Evolutionary conservation across 2,113 vertebrate genomes (phyloP).

Genomic region (Madoqua kirkii): DNA sequence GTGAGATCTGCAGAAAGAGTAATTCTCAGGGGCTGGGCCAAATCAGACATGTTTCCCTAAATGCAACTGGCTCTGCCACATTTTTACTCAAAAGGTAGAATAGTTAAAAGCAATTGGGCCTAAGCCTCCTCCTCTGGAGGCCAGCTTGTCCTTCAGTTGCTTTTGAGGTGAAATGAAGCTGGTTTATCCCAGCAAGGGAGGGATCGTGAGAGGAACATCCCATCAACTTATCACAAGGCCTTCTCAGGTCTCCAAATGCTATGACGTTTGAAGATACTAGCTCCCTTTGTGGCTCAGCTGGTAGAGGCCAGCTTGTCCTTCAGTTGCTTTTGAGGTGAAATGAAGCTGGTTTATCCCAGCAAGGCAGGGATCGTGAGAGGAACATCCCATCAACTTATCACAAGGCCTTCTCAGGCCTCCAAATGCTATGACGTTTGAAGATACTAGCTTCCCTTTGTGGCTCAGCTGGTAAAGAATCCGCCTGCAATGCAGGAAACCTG

Average conservation of each 20-base stretch:
- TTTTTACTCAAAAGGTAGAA: neutral
- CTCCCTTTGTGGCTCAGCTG: neutral
- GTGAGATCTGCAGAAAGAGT: neutral
- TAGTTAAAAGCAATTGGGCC: neutral
- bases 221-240: neutral
- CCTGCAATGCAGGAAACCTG: neutral
- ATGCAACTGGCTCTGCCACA: neutral
- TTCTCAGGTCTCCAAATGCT: neutral
- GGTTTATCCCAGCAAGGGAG: neutral
- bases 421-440: neutral
- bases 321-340: neutral
- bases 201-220: fast-evolving
- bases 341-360: neutral
- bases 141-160: neutral
- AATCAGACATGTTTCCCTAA: neutral
- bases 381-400: fast-evolving
- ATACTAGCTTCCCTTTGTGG: neutral
- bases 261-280: neutral
- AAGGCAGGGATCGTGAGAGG: neutral
- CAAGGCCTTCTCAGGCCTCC: neutral
- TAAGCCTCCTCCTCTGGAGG: neutral
- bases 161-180: neutral
- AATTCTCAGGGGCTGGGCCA: neutral
- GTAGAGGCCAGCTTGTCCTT: neutral
- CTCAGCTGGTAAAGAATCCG: neutral